Percentiles rank a stretch among this genome's conserved stretches.
phyloP scores from a whole-genome alignment of 1,140 invertebrate species.

The Caenorhabditis briggsae region DNA sequence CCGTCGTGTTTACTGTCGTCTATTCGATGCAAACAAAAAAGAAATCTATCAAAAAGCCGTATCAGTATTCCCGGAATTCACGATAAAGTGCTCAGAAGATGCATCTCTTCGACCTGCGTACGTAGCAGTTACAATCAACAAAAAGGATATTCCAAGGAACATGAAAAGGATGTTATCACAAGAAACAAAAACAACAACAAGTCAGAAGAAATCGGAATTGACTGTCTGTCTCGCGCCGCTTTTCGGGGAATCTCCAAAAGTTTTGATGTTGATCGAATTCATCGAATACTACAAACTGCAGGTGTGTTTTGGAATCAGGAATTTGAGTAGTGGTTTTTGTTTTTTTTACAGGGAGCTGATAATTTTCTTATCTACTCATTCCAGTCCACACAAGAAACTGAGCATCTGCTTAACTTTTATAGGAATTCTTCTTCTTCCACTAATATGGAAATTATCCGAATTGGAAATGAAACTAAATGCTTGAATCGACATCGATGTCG shows the following conservation, averaged over 20 bases:
- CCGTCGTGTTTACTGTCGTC: slow-evolving; percentile 38
- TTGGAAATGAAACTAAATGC: slow-evolving; percentile 42
- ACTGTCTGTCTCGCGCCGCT: slow-evolving; percentile 37
- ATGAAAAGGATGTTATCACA: slow-evolving; percentile 8
- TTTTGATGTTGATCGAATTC: slow-evolving; percentile 34
- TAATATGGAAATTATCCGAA: not conserved
- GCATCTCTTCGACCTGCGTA: not conserved
- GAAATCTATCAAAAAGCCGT: slow-evolving; percentile 49
- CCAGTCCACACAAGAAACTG: not conserved
- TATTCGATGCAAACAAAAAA: slow-evolving; percentile 25
- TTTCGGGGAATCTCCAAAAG: slow-evolving; percentile 37
- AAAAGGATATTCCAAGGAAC: slow-evolving; percentile 33
- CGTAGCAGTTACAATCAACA: slow-evolving; percentile 34
- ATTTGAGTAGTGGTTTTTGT: not conserved
- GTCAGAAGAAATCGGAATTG: slow-evolving; percentile 12
- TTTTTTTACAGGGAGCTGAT: slow-evolving; percentile 11
- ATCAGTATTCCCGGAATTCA: slow-evolving; percentile 39
- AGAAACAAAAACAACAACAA: not conserved
- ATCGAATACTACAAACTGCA: slow-evolving; percentile 42
- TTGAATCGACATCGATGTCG: slow-evolving; percentile 45
- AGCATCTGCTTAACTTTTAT: not conserved
- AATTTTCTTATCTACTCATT: slow-evolving; percentile 12
- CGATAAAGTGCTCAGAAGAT: slow-evolving; percentile 21
- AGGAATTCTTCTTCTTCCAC: not conserved
- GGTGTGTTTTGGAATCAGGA: not conserved